Evolutionary conservation across 2,888 invertebrate genomes (phyloP).

Genomic region (Anodontia alba): DNA sequence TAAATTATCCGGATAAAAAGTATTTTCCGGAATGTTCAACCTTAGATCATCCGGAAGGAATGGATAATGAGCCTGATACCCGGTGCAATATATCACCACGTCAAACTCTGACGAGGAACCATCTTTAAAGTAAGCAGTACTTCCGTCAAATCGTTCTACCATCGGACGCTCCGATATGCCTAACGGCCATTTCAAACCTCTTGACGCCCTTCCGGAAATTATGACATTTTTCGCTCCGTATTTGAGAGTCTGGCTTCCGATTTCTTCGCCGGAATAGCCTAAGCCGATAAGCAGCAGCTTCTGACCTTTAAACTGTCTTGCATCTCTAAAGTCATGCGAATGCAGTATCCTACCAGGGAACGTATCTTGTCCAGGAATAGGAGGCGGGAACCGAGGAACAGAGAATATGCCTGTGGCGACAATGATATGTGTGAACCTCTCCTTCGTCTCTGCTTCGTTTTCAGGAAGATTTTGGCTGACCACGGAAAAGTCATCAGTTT

Average conservation of each 20-base stretch:
- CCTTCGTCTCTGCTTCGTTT: not conserved
- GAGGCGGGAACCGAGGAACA: slow-evolving; percentile 31
- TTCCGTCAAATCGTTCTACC: not conserved
- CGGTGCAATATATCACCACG: not conserved
- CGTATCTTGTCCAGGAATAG: slow-evolving; percentile 28
- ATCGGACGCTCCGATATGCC: not conserved
- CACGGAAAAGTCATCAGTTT: slow-evolving; percentile 32
- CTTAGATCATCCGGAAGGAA: not conserved
- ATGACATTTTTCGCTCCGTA: slow-evolving; percentile 37
- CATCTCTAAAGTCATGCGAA: slow-evolving; percentile 44
- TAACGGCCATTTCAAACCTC: not conserved
- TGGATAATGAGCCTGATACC: not conserved
- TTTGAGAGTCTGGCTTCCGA: slow-evolving; percentile 26
- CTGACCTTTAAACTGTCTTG: slow-evolving; percentile 21
- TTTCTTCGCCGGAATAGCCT: slow-evolving; percentile 47
- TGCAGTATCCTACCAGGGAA: slow-evolving; percentile 42
- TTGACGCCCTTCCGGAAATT: slow-evolving; percentile 38
- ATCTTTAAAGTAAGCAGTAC: not conserved
- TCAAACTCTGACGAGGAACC: not conserved
- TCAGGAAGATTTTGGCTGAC: slow-evolving; percentile 9
- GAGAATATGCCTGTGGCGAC: slow-evolving; percentile 35
- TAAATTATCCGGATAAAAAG: not conserved
- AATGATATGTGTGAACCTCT: slow-evolving; percentile 37
- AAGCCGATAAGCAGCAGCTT: slow-evolving; percentile 27
- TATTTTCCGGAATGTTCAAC: not conserved